Base-by-base conservation (phyloP, 2,797 vertebrate species). In the Heterohyrax brucei region DNA sequence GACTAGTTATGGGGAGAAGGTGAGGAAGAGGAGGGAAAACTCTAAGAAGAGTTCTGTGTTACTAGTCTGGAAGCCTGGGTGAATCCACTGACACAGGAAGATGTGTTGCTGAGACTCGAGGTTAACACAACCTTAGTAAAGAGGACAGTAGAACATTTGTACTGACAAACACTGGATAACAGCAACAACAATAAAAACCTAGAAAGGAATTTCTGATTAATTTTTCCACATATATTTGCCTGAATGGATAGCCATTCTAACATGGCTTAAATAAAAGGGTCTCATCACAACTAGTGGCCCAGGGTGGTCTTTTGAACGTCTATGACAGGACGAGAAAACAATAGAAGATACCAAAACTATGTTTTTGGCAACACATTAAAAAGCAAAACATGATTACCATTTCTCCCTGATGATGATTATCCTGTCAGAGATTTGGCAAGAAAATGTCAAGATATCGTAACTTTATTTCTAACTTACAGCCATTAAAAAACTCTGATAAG, bases 311-410 rank as follows among this genome's bases (percentile, higher is more conserved):
- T 94, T 39, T 83, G 70, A 80, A 79, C 61, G 85, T 76, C 70
- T 87, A 78, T n/a, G 24, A 89, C 22, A 83, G 66, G 53, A 82
- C 79, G 28, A 94, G 70, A 89, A 73, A 89, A 91, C 22, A 50
- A 79, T 10, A 62, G 7, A 87, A 94, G 44, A 88, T 61, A 88
- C n/a, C n/a, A 62, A 30, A 30, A 62, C 93, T 89, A 91, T 84
- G 22, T 87, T 91, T 91, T 62, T 92, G 56, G 89, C 16, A 82
- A 33, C 76, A 82, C 3, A 83, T 92, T 87, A 87, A 97, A 96
- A 96, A 64, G 83, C n/a, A 82, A 95, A 96, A 89, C 48, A 70
- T 73, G 46, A 88, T 88, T 66, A 86, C 18, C 64, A 92, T 77
- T 85, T 92, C 50, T 21, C 62, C 21, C 30, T 61, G 44, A 89